These are phyloP conservation scores for Atractosteus spatula DNA, from an alignment of 2,113 vertebrate genomes.

Conservation along the genomic window DNA sequence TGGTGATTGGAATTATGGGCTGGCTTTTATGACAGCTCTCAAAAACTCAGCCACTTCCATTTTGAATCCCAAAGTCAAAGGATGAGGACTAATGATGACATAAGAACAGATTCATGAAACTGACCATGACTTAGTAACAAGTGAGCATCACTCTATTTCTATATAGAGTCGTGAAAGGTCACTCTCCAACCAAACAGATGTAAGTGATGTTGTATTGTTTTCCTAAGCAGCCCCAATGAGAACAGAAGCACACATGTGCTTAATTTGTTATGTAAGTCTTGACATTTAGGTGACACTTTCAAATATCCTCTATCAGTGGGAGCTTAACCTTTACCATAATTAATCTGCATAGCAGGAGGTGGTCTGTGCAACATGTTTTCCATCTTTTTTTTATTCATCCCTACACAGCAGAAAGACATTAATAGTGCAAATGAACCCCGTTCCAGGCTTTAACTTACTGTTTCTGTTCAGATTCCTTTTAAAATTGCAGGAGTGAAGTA, in stretches of 20 bases:
- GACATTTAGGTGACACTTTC: conserved; percentile 5
- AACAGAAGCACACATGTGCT: neutral
- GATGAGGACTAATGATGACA: too few species aligned
- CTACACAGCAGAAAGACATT: neutral
- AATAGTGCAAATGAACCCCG: neutral
- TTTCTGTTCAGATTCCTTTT: too few species aligned
- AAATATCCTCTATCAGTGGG: conserved; percentile 1
- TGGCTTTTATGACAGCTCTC: too few species aligned
- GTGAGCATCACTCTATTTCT: neutral
- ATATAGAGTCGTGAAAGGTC: neutral
- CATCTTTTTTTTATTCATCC: neutral
- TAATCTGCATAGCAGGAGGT: neutral
- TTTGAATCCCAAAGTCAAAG: too few species aligned
- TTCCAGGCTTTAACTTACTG: too few species aligned
- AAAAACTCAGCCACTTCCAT: too few species aligned
- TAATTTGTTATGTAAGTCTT: conserved; percentile 4
- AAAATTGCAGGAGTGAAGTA: too few species aligned
- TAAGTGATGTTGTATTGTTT: neutral
- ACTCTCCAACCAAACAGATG: neutral
- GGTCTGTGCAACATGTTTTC: neutral
- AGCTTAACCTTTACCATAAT: conserved; percentile 5
- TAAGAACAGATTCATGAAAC: too few species aligned
- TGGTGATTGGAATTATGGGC: too few species aligned
- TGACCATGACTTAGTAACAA: neutral
- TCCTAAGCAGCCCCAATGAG: neutral